Conservation (phyloP, 2,797 vertebrate species). For the Loriculus beryllinus region DNA sequence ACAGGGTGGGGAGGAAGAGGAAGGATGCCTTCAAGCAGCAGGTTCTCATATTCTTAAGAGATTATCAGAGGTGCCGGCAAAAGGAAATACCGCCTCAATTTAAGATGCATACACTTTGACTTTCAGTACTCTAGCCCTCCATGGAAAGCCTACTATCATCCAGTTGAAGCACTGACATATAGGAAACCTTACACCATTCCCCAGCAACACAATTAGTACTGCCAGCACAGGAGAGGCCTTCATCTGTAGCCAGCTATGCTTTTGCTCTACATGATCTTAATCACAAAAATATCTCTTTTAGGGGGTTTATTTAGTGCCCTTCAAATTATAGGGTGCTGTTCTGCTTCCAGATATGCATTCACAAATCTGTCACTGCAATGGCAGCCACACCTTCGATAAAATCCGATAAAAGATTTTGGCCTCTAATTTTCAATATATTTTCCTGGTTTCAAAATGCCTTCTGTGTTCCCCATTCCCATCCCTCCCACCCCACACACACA, state of each 20-base stretch:
- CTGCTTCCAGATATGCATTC: neutral
- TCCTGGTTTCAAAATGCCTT: neutral
- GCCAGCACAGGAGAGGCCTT: neutral
- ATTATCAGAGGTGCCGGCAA: neutral
- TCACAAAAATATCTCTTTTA: neutral
- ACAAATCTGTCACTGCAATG: neutral
- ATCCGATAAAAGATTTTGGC: neutral
- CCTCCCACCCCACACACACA: fast-evolving
- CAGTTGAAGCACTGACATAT: neutral
- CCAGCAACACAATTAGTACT: neutral
- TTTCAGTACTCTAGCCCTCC: neutral
- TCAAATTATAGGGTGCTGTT: neutral
- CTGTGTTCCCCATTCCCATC: neutral
- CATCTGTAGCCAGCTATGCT: neutral
- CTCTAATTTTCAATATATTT: neutral
- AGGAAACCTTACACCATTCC: neutral
- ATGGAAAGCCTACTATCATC: neutral
- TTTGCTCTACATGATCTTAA: neutral
- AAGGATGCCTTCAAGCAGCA: neutral
- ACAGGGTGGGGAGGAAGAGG: neutral
- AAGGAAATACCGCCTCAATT: conserved; percentile 35
- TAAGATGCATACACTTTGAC: neutral
- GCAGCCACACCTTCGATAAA: neutral
- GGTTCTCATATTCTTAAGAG: conserved; percentile 5
- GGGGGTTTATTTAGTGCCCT: neutral